Conservation (phyloP, 2,888 invertebrate genomes). For the Nemoura dubitans region DNA sequence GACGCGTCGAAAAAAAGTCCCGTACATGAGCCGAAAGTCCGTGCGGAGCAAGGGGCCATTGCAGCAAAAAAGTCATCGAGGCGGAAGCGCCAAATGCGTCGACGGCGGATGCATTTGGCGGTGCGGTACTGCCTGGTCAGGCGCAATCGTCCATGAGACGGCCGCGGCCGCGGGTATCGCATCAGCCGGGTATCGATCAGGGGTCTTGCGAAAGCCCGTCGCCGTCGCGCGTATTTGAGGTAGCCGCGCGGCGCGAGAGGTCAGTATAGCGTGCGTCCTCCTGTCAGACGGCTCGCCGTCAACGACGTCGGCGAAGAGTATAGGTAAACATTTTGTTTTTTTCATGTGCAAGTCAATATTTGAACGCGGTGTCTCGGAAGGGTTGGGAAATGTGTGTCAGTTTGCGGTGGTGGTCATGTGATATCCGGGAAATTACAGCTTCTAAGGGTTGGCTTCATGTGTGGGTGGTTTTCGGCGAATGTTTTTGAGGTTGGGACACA, state of each 20-base stretch:
- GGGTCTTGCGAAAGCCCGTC: conserved; percentile 9
- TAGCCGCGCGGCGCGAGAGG: not conserved
- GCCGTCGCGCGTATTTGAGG: not conserved
- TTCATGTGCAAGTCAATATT: not conserved
- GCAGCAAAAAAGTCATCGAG: not conserved
- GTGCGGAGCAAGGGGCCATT: not conserved
- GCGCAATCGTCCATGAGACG: not conserved
- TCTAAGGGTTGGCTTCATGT: not conserved
- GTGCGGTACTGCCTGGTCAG: not conserved
- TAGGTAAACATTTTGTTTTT: conserved; percentile 19
- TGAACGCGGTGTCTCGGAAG: not conserved
- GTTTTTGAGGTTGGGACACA: not conserved
- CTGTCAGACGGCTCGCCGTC: not conserved
- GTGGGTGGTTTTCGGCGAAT: not conserved
- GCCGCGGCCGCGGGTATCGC: not conserved
- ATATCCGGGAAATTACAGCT: not conserved
- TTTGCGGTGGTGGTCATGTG: not conserved
- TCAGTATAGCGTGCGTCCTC: not conserved
- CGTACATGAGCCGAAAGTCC: not conserved
- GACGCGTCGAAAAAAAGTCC: not conserved
- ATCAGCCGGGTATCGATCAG: conserved; percentile 31
- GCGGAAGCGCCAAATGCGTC: not conserved
- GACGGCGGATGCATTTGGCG: not conserved
- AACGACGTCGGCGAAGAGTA: not conserved
- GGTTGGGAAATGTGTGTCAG: not conserved